Conservation (phyloP, 2,113 vertebrate species). For the Xiphophorus maculatus region DNA sequence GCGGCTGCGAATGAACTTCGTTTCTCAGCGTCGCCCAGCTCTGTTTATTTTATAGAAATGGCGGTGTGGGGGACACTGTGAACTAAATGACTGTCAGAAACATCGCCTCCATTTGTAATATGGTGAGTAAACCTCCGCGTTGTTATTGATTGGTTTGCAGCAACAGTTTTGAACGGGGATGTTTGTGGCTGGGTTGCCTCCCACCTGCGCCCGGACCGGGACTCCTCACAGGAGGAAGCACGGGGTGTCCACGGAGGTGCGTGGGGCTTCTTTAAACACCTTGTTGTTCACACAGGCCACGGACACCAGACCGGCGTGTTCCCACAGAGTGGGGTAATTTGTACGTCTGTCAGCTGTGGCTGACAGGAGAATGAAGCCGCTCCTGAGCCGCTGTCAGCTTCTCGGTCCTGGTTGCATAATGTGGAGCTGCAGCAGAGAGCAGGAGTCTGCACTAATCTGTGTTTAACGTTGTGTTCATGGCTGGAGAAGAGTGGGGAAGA, state of each 20-base stretch:
- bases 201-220: neutral
- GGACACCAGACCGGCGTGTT: neutral
- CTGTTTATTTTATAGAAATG: conserved; percentile 89
- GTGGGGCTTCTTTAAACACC: neutral
- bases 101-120: conserved; percentile 99
- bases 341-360: conserved; percentile 26
- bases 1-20: conserved; percentile 62
- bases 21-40: conserved; percentile 47
- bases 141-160: conserved; percentile 41
- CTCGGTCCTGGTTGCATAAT: conserved; percentile 49
- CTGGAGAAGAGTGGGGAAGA: conserved; percentile 25
- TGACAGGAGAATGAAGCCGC: conserved; percentile 38
- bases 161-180: conserved; percentile 34
- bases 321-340: neutral
- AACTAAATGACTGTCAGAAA: conserved; percentile 99
- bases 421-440: conserved; percentile 35
- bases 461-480: conserved; percentile 41
- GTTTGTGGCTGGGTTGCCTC: neutral
- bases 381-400: conserved; percentile 19
- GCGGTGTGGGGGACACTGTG: conserved; percentile 89
- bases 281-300: neutral
- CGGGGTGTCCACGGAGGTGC: neutral
- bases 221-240: conserved; percentile 5
- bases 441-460: conserved; percentile 49
- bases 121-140: conserved; percentile 85